Conservation (phyloP, 2,888 invertebrate species). For the Polydrusus pterygomalis region DNA sequence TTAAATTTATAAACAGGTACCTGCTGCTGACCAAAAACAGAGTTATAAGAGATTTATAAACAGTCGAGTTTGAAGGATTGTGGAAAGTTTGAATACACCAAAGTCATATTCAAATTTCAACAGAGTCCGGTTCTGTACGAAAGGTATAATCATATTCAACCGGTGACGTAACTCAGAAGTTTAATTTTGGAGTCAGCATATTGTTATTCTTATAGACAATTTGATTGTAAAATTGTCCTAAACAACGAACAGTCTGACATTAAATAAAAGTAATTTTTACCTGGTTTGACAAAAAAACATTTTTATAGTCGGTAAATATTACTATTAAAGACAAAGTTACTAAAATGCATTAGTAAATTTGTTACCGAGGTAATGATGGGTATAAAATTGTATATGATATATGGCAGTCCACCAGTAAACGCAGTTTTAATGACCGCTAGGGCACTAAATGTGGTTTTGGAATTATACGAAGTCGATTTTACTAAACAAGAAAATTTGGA, state of each 20-base stretch:
- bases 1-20: not conserved
- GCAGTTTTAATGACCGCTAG: slow-evolving; percentile 72
- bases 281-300: too few species aligned
- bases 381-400: slow-evolving; percentile 69
- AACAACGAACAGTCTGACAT: too few species aligned
- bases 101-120: too few species aligned
- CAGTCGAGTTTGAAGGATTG: too few species aligned
- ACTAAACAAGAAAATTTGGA: slow-evolving; percentile 68
- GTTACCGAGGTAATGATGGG: slow-evolving; percentile 63
- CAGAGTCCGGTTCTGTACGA: not conserved
- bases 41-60: too few species aligned
- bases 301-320: too few species aligned
- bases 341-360: not conserved
- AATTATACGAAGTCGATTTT: slow-evolving; percentile 70
- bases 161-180: not conserved
- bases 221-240: too few species aligned
- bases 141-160: not conserved
- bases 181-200: not conserved
- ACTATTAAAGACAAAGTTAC: not conserved
- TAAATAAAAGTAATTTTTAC: too few species aligned
- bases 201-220: too few species aligned
- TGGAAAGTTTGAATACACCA: too few species aligned
- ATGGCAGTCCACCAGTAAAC: slow-evolving; percentile 73
- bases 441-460: slow-evolving; percentile 71
- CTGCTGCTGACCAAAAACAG: too few species aligned